These are phyloP conservation scores for Babyrousa celebensis DNA, from an alignment of 2,797 vertebrate species.

Conservation along the genomic window DNA sequence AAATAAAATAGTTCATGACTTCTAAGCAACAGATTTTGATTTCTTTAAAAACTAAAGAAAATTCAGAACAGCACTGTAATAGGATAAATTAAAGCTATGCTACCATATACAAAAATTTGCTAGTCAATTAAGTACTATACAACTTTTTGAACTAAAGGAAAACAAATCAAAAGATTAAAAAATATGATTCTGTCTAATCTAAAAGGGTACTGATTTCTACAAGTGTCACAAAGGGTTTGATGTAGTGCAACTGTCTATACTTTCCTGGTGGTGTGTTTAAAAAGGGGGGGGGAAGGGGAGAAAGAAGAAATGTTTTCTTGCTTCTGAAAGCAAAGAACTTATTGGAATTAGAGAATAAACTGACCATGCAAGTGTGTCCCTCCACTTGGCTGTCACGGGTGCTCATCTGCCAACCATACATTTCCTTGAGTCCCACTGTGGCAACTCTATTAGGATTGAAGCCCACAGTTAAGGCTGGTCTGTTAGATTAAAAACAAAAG, in stretches of 20 bases:
- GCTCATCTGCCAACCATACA: constrained; percentile 23
- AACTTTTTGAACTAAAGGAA: constrained; percentile 74
- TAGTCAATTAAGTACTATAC: constrained; percentile 87
- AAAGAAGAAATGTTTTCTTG: constrained; percentile 40
- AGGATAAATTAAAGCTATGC: constrained; percentile 88
- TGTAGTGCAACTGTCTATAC: constrained; percentile 86
- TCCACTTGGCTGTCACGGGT: constrained; percentile 11
- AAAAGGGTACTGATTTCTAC: constrained; percentile 77
- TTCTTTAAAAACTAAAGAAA: constrained; percentile 84
- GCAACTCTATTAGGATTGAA: constrained; percentile 58
- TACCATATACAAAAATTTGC: constrained; percentile 86
- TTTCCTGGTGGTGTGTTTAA: constrained; percentile 64
- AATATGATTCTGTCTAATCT: constrained; percentile 80
- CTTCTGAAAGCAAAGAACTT: constrained; percentile 67
- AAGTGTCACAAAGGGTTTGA: constrained; percentile 82
- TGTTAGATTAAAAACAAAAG: not conserved
- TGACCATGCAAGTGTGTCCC: constrained; percentile 59
- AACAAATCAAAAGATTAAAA: constrained; percentile 70
- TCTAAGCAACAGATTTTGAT: constrained; percentile 86
- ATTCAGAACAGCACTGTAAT: constrained; percentile 83
- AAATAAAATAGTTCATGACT: constrained; percentile 89
- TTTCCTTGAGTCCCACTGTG: constrained; percentile 12
- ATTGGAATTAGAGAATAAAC: constrained; percentile 41
- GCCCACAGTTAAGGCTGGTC: constrained; percentile 75
- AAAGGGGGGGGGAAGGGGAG: not conserved